A percentile compares a stretch with the other conserved stretches of the same genome.
These are phyloP conservation scores for Lycodopsis pacificus DNA, from an alignment of 2,797 vertebrate genomes.

Conservation along the genomic window DNA sequence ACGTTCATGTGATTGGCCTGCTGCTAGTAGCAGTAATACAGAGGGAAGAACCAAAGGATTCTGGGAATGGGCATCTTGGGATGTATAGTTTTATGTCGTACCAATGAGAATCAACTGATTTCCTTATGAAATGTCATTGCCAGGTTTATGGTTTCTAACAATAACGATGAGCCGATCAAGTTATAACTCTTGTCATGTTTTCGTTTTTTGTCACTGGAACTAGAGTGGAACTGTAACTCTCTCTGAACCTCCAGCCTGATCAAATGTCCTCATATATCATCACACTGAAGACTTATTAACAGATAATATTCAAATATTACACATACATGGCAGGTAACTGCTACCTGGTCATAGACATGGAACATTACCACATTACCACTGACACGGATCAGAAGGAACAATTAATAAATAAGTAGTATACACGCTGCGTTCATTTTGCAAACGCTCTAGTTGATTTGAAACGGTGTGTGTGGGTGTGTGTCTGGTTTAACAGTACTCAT, in stretches of 20 bases:
- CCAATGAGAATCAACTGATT: background rate
- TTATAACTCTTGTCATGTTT: background rate
- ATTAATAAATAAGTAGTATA: background rate
- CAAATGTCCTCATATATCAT: background rate
- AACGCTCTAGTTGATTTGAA: background rate
- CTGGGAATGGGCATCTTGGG: background rate
- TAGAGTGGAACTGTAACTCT: background rate
- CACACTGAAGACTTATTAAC: background rate
- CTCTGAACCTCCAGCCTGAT: background rate
- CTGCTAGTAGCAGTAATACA: background rate
- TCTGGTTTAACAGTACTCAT: background rate
- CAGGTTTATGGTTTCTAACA: background rate
- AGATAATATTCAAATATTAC: background rate
- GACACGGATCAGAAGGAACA: background rate
- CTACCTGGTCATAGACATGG: background rate
- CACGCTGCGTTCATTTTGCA: background rate
- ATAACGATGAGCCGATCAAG: background rate
- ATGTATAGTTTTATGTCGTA: background rate
- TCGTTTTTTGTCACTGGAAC: background rate
- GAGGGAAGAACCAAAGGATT: background rate
- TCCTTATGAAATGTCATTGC: slow-evolving; percentile 7
- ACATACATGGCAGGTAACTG: background rate
- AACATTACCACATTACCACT: background rate
- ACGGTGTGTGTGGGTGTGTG: background rate
- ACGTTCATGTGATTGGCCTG: background rate